Evolutionary conservation across 2,113 vertebrate genomes (phyloP).

Genomic region (Carlito syrichta): DNA sequence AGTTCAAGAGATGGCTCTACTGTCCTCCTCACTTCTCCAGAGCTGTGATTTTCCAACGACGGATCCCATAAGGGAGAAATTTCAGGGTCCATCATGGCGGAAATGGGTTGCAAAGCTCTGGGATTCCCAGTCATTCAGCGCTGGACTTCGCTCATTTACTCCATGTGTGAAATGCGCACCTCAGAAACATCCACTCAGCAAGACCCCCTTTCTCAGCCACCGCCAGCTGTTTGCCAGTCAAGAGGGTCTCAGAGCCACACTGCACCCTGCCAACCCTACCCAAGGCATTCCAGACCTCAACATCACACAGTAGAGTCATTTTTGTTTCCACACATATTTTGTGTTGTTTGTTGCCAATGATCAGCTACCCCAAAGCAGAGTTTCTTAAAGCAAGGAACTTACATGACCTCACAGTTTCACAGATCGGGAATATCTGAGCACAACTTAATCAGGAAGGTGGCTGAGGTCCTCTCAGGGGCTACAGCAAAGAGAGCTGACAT

Average conservation of each 20-base stretch:
- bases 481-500: not conserved
- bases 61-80: no score
- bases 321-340: not conserved
- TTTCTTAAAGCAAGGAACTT: not conserved
- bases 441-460: not conserved
- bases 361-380: not conserved
- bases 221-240: no score
- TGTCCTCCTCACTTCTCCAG: not conserved
- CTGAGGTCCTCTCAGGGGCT: fast-evolving
- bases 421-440: not conserved
- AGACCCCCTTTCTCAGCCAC: no score
- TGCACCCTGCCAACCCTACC: not conserved
- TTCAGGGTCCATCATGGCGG: fast-evolving
- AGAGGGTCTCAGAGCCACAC: not conserved
- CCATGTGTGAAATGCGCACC: not conserved
- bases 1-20: fast-evolving
- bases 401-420: no score
- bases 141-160: not conserved
- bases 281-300: not conserved
- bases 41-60: not conserved
- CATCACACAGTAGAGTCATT: not conserved
- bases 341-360: not conserved
- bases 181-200: fast-evolving
- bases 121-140: fast-evolving
- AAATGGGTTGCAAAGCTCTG: not conserved